Percentiles rank a stretch among this genome's conserved stretches.
phyloP scores from a whole-genome alignment of 1,140 invertebrate species.

The Caerostris darwini region DNA sequence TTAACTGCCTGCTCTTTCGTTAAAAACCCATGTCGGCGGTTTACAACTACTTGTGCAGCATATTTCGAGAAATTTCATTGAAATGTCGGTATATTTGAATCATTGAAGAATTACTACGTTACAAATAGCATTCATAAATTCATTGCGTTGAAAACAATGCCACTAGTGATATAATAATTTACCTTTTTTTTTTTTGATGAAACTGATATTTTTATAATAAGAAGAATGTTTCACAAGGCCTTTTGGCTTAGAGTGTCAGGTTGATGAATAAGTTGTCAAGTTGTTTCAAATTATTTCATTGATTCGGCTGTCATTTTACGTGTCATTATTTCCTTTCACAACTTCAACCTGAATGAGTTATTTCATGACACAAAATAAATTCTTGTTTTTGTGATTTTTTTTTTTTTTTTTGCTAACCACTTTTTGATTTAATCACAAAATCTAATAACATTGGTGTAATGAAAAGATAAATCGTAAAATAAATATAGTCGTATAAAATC shows the following conservation, averaged over 20 bases:
- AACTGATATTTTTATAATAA: not conserved
- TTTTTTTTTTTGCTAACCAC: too few species aligned
- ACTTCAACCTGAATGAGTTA: not conserved
- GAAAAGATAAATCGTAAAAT: too few species aligned
- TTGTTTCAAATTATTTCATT: not conserved
- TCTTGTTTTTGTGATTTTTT: too few species aligned
- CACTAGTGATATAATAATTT: slow-evolving; percentile 2
- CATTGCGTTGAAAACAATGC: not conserved
- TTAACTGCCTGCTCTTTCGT: too few species aligned
- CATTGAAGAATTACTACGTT: not conserved
- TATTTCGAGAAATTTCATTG: not conserved
- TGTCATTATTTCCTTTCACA: not conserved
- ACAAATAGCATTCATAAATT: not conserved
- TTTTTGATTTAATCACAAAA: too few species aligned
- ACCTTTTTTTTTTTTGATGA: not conserved
- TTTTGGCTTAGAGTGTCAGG: not conserved
- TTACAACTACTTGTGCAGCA: too few species aligned
- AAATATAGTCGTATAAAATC: not conserved
- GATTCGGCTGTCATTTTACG: not conserved
- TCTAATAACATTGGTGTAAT: too few species aligned
- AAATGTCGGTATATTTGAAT: slow-evolving; percentile 6
- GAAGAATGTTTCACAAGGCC: not conserved
- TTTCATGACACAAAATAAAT: not conserved
- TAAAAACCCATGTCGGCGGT: too few species aligned
- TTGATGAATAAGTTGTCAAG: slow-evolving; percentile 1